phyloP scores from a whole-genome alignment of 2,113 vertebrate species.

The Gymnobelideus leadbeateri region DNA sequence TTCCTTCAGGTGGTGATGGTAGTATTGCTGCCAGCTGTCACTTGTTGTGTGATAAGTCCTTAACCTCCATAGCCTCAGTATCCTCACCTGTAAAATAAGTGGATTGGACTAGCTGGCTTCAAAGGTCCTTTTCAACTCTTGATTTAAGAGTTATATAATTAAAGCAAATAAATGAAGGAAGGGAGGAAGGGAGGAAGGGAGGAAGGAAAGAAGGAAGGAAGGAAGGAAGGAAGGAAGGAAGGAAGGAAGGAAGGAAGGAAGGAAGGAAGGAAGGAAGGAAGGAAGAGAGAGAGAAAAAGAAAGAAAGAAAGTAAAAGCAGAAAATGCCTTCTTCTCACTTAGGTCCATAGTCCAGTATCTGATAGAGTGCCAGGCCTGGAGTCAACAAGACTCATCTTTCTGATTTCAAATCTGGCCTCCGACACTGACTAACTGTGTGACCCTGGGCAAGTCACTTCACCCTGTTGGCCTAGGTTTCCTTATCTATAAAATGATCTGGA shows the following conservation, averaged over 20 bases:
- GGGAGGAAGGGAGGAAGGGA: too few relatives aligned
- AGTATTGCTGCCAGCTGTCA: not conserved
- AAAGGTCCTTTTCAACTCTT: not conserved
- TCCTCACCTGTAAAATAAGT: not conserved
- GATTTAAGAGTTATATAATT: not conserved
- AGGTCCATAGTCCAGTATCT: not conserved
- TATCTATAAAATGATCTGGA: not conserved
- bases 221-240: too few relatives aligned
- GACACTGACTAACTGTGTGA: not conserved
- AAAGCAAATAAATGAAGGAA: not conserved
- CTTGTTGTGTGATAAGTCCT: not conserved
- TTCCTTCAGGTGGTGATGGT: not conserved
- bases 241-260: too few relatives aligned
- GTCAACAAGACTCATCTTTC: not conserved
- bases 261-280: too few relatives aligned
- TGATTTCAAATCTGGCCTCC: not conserved
- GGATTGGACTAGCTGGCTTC: not conserved
- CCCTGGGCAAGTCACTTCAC: too few relatives aligned
- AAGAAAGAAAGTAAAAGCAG: not conserved
- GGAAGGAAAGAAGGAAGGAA: too few relatives aligned
- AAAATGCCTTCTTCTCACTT: not conserved
- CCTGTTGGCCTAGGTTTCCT: not conserved
- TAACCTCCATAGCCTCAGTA: not conserved
- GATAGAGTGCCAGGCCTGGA: not conserved
- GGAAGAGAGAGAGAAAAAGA: too few relatives aligned